Base-by-base conservation (phyloP, 53 echinoderm and acorn worm species). In the Luidia sarsii region DNA sequence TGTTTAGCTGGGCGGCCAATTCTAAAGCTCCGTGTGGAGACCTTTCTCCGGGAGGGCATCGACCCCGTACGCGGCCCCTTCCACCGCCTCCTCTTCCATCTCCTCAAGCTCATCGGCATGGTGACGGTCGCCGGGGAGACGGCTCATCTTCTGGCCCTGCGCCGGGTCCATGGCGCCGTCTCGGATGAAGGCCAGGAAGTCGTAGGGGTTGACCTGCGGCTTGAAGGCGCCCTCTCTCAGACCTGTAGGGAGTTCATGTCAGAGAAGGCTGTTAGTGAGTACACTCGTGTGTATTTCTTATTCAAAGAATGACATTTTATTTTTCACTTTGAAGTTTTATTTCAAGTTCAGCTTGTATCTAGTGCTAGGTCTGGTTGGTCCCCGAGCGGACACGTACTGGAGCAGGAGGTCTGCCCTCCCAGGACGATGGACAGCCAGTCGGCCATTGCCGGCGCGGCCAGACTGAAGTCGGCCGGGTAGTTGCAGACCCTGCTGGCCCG, bases 401-500 rank as follows among this genome's bases (percentile, higher is more conserved):
- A 86, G 43, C 83, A 86, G 8, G 37, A 51, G 51, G 35, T 87
- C 25, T 72, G 57, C 2, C 85, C 91, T 18, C 70, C 70, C 37
- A 79, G 46, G 3, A 89, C 60, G 13, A 59, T 70, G 36, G 79
- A 39, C 15, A 95, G 36, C 94, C 94, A 94, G 51, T 83, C 64
- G 22, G 59, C 68, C 50, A 94, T 61, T 21, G 71, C 64, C 13
- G 81, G 15, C 33, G 74, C 64, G 28, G 62, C 62, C 27, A 72
- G 68, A 70, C 81, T 82, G 18, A 65, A 71, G 29, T 80, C 73
- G 24, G 89, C 65, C 0, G 92, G 92, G 63, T 80, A 95, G 64
- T 85, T 82, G 59, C 92, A 95, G 32, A 95, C 87, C 36, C 85
- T 73, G 28, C 82, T 81, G 23, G 83, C 57, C 3, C 61, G 39